These are phyloP conservation scores for Clarias magur DNA, from an alignment of 2,113 vertebrate genomes.

Conservation along the genomic window DNA sequence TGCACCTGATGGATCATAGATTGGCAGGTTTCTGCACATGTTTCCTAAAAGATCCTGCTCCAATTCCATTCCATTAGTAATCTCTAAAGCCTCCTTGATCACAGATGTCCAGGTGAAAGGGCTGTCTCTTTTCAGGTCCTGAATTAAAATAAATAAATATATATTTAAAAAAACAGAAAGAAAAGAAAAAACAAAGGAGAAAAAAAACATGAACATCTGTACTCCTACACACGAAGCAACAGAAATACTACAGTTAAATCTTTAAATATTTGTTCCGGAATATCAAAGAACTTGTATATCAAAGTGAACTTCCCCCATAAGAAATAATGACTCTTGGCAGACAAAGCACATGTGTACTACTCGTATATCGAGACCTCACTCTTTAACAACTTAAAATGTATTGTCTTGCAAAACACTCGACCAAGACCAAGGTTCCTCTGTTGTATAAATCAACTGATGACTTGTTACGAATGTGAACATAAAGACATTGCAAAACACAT, in stretches of 20 bases:
- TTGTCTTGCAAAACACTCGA: too few species aligned
- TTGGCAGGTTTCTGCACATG: background rate
- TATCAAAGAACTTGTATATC: too few species aligned
- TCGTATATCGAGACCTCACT: too few species aligned
- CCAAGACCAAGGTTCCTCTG: too few species aligned
- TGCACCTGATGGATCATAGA: slow-evolving; percentile 5
- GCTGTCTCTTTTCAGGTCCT: background rate
- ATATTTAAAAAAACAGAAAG: too few species aligned
- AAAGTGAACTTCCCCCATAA: too few species aligned
- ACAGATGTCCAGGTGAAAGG: slow-evolving; percentile 36
- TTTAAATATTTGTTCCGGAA: too few species aligned
- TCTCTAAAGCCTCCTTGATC: slow-evolving; percentile 40
- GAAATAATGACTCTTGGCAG: too few species aligned
- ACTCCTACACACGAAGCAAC: background rate
- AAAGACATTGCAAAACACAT: background rate
- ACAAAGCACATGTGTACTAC: too few species aligned
- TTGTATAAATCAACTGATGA: background rate
- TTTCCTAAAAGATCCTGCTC: slow-evolving; percentile 7
- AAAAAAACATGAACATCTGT: background rate
- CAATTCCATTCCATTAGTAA: slow-evolving; percentile 35
- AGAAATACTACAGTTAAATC: background rate
- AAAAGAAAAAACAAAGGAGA: too few species aligned
- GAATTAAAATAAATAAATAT: background rate
- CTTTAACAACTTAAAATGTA: too few species aligned
- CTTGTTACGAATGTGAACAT: background rate